Percentiles rank a stretch among this genome's conserved stretches.
These are phyloP conservation scores for Genyomyrus donnyi DNA, from an alignment of 2,113 vertebrate species.

Conservation along the genomic window DNA sequence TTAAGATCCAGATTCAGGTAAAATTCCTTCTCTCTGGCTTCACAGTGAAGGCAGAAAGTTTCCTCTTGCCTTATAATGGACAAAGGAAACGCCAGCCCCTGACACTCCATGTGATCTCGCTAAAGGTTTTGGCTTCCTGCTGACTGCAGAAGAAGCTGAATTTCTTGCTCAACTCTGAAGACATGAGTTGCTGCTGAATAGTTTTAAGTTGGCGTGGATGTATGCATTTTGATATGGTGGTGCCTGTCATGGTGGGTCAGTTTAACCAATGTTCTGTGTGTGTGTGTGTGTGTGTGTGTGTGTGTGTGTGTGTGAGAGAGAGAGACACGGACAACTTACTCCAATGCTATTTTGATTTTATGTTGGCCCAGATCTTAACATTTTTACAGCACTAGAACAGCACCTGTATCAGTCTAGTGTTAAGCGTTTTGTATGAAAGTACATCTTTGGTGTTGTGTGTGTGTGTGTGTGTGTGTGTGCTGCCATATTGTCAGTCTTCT, in stretches of 20 bases:
- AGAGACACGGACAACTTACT: slow-evolving; percentile 37
- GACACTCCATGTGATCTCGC: neutral
- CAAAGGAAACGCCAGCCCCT: slow-evolving; percentile 34
- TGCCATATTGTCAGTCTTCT: slow-evolving; percentile 18
- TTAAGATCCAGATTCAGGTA: neutral
- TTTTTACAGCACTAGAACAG: slow-evolving; percentile 25
- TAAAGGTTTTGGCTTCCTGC: neutral
- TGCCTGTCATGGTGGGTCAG: slow-evolving; percentile 43
- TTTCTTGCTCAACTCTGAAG: neutral
- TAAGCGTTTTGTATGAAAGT: slow-evolving; percentile 19
- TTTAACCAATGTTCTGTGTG: slow-evolving; percentile 32
- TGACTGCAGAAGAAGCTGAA: neutral
- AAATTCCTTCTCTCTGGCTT: neutral
- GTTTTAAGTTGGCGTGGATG: neutral
- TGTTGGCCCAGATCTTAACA: slow-evolving; percentile 36
- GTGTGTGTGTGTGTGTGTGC: neutral
- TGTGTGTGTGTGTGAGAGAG: slow-evolving; percentile 28
- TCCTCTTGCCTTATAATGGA: slow-evolving; percentile 7
- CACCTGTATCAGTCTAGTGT: slow-evolving; percentile 22
- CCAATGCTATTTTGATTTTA: slow-evolving; percentile 28
- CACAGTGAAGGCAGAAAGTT: neutral
- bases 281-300: slow-evolving; percentile 28
- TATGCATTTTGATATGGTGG: slow-evolving; percentile 41
- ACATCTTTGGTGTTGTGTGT: neutral
- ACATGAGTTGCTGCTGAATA: neutral